Base-by-base conservation (phyloP, 2,888 invertebrate species). In the Chaitophorus viminalis region DNA sequence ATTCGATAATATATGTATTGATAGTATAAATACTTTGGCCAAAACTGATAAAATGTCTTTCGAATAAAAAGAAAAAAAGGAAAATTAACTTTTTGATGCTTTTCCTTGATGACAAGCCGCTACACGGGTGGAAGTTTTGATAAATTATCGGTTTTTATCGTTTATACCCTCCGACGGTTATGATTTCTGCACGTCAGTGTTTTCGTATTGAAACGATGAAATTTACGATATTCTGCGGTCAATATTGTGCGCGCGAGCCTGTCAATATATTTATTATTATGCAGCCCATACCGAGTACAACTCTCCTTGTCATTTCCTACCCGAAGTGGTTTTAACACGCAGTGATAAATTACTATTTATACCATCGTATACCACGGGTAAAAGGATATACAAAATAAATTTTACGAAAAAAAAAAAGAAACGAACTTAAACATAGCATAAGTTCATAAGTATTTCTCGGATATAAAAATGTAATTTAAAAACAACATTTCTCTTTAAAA, bases 1-100 rank as follows among this genome's bases (percentile, higher is more conserved):
- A 25, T 33, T 52, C 17, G n/a, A 65, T 60, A 68, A n/a, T n/a
- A 68, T 68, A 6, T n/a, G n/a, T 68, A 68, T n/a, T n/a, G n/a
- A n/a, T n/a, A n/a, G n/a, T n/a, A n/a, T n/a, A n/a, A n/a, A n/a
- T 68, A 21, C n/a, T 68, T 14, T 29, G 14, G 68, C 65, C 29
- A 81, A 52, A 82, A 70, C 25, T 25, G 52, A 31, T 70, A 31
- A 72, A 82, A 52, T 21, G 46, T 46, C 46, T 70, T 82, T 72
- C 31, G 70, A 18, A 1, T 17, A 70, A 31, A 82, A 68, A 70
- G 8, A 52, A 82, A 46, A 14, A 14, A 46, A 46, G 2, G 70
- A 82, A 82, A 82, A 82, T 82, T 82, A 82, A 82, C 82, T 82
- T 82, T 72, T 33, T 52, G 70, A 31, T 31, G 46, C 52, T 82